Evolutionary conservation across 2,888 invertebrate genomes (phyloP).

Genomic region (Xanthorhoe spadicearia): DNA sequence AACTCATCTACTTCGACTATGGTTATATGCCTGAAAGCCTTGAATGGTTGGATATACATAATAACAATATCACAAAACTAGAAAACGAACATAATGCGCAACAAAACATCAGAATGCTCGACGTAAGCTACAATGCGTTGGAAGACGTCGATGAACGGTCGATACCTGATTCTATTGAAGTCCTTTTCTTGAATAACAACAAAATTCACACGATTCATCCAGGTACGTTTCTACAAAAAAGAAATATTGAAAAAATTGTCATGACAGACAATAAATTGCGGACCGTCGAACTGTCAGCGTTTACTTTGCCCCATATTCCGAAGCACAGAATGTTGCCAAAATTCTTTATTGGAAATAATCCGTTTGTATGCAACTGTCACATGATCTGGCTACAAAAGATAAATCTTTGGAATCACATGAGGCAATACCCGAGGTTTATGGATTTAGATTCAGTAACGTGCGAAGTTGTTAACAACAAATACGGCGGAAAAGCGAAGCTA

Average conservation of each 20-base stretch:
- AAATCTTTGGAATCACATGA: slow-evolving; percentile 89
- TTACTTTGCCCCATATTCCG: slow-evolving; percentile 87
- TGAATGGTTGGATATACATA: slow-evolving; percentile 92
- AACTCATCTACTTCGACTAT: slow-evolving; percentile 91
- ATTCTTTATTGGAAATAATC: slow-evolving; percentile 92
- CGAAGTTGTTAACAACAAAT: slow-evolving; percentile 88
- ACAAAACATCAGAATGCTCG: slow-evolving; percentile 89
- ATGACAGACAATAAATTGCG: slow-evolving; percentile 90
- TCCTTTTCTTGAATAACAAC: slow-evolving; percentile 91
- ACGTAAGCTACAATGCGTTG: slow-evolving; percentile 90
- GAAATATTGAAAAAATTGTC: slow-evolving; percentile 90
- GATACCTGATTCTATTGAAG: slow-evolving; percentile 90
- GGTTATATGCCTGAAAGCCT: slow-evolving; percentile 90
- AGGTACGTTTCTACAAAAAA: slow-evolving; percentile 89
- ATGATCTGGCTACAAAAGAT: slow-evolving; percentile 94
- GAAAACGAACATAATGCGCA: slow-evolving; percentile 89
- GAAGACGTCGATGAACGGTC: slow-evolving; percentile 88
- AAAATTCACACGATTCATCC: slow-evolving; percentile 88
- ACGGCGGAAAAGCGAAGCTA: slow-evolving; percentile 87
- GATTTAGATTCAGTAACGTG: slow-evolving; percentile 91
- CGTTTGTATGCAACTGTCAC: slow-evolving; percentile 93
- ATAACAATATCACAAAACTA: slow-evolving; percentile 90
- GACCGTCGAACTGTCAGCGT: slow-evolving; percentile 89
- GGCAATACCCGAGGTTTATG: slow-evolving; percentile 90
- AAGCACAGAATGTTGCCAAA: slow-evolving; percentile 88